A percentile compares a stretch with the other conserved stretches of the same genome.
These are phyloP conservation scores for Chrysochloris asiatica DNA, from an alignment of 2,113 vertebrate species.

Conservation along the genomic window DNA sequence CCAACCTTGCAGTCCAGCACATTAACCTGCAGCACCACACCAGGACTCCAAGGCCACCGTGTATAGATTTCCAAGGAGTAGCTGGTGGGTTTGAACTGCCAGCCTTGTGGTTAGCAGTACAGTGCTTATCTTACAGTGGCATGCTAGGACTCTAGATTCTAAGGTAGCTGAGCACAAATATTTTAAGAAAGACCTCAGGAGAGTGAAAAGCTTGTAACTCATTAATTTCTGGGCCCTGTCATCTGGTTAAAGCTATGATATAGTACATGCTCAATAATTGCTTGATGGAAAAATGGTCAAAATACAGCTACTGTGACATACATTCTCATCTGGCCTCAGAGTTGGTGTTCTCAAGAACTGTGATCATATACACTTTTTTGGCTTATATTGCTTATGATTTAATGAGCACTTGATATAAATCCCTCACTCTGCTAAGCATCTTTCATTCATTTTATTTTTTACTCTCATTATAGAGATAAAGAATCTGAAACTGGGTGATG, in stretches of 20 bases:
- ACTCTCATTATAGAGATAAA: background rate
- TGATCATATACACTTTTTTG: background rate
- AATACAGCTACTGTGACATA: background rate
- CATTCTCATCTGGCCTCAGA: background rate
- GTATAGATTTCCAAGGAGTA: too few species aligned
- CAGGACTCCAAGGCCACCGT: too few species aligned
- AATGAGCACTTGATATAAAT: background rate
- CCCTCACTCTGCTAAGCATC: background rate
- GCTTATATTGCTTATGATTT: background rate
- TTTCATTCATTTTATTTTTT: background rate
- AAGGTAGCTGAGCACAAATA: background rate
- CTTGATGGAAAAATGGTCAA: background rate
- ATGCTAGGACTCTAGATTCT: too few species aligned
- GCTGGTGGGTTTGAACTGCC: too few species aligned
- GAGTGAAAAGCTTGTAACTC: background rate
- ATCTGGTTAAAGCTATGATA: background rate
- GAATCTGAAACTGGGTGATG: background rate
- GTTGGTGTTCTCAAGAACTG: background rate
- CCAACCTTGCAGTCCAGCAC: too few species aligned
- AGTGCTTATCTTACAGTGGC: too few species aligned
- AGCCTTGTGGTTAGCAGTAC: too few species aligned
- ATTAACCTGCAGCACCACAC: too few species aligned
- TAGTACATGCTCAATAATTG: background rate
- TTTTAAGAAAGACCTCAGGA: background rate
- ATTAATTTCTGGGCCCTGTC: background rate